Percentiles rank a stretch among this genome's conserved stretches.
Evolutionary conservation across 2,888 invertebrate genomes (phyloP).

Genomic region (Drosophila formosana): DNA sequence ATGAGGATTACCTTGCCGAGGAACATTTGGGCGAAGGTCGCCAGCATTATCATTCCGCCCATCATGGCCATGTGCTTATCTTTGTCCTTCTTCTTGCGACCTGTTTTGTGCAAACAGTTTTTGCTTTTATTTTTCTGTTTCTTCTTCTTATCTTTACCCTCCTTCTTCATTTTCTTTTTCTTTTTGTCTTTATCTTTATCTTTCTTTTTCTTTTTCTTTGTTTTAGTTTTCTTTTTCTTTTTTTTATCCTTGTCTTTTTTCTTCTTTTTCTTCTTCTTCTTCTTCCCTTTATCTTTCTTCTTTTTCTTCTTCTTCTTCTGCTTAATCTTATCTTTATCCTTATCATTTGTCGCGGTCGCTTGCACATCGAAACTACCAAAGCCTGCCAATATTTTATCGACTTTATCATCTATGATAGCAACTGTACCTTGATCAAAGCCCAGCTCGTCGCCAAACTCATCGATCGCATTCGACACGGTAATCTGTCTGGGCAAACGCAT

Average conservation of each 20-base stretch:
- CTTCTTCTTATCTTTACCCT: conserved; percentile 24
- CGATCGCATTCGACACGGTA: conserved; percentile 70
- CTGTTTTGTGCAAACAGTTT: conserved; percentile 84
- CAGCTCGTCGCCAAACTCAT: conserved; percentile 58
- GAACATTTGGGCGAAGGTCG: conserved; percentile 88
- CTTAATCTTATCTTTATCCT: conserved; percentile 39
- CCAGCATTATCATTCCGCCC: conserved; percentile 88
- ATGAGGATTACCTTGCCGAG: conserved; percentile 89
- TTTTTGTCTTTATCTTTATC: conserved; percentile 31
- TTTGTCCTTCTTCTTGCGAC: conserved; percentile 86
- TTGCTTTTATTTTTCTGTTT: conserved; percentile 61
- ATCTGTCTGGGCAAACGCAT: conserved; percentile 68
- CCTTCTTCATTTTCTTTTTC: conserved; percentile 30
- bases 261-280: conserved; percentile 21
- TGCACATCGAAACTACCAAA: conserved; percentile 57
- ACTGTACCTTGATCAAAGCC: conserved; percentile 82
- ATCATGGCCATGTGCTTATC: conserved; percentile 87
- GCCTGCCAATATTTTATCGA: conserved; percentile 66
- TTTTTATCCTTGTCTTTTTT: conserved; percentile 39
- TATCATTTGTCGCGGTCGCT: conserved; percentile 42
- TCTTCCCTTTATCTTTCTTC: conserved; percentile 31
- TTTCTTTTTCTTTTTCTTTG: conserved; percentile 31
- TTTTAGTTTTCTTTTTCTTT: conserved; percentile 32
- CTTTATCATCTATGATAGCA: conserved; percentile 80
- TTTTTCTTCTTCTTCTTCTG: conserved; percentile 29